Conservation (phyloP, 2,113 vertebrate genomes). For the Indri indri region DNA sequence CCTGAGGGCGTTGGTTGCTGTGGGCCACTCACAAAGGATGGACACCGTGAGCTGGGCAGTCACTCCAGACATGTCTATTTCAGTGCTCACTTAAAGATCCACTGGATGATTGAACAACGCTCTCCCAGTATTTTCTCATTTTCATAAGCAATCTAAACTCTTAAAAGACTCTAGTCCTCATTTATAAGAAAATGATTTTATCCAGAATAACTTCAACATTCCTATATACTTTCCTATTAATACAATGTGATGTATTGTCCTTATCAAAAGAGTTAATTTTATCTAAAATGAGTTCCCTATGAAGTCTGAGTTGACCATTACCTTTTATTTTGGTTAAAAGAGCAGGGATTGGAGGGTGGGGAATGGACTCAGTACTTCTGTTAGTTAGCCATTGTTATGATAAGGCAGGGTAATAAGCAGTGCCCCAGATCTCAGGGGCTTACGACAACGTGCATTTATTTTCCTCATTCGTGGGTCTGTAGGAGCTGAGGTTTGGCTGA, state of each 20-base stretch:
- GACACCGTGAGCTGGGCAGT: not conserved
- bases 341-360: not conserved
- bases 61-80: not conserved
- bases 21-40: not conserved
- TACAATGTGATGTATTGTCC: not conserved
- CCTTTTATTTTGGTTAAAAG: not conserved
- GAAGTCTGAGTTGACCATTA: not conserved
- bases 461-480: not conserved
- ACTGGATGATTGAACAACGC: not conserved
- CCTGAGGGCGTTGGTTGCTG: not conserved
- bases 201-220: not conserved
- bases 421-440: not conserved
- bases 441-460: not conserved
- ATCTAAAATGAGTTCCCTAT: not conserved
- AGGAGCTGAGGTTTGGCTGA: not conserved
- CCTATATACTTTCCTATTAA: not conserved
- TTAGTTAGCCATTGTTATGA: not conserved
- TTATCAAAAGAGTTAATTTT: constrained; percentile 35
- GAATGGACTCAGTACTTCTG: not conserved
- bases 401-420: not conserved
- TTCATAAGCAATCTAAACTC: not conserved
- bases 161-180: not conserved
- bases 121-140: not conserved
- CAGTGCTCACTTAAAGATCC: not conserved
- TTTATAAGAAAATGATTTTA: not conserved